Evolutionary conservation across 1,140 invertebrate species (phyloP).

Genomic region (Fopius arisanus): DNA sequence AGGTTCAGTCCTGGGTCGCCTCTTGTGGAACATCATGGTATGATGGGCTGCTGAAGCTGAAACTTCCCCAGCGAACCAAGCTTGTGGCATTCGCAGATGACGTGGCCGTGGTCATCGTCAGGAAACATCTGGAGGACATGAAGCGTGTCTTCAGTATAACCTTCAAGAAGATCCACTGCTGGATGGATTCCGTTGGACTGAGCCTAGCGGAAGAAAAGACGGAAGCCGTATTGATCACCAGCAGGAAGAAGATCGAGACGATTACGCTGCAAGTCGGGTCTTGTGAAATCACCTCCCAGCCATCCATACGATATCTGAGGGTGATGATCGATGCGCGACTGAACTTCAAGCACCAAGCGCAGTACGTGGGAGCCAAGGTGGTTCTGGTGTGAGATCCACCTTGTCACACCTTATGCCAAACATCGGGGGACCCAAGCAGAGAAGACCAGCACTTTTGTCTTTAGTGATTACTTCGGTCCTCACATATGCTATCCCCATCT

Average conservation of each 20-base stretch:
- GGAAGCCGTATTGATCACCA: slow-evolving; percentile 9
- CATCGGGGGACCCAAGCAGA: too few species aligned
- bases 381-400: slow-evolving; percentile 2
- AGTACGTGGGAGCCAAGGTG: slow-evolving; percentile 7
- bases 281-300: slow-evolving; percentile 23
- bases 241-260: not conserved
- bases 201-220: slow-evolving; percentile 13
- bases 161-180: slow-evolving; percentile 4
- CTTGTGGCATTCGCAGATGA: not conserved
- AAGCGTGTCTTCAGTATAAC: not conserved
- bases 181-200: slow-evolving; percentile 9
- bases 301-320: slow-evolving; percentile 22
- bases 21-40: not conserved
- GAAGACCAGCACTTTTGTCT: too few species aligned
- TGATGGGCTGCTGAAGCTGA: not conserved
- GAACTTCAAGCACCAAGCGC: slow-evolving; percentile 20
- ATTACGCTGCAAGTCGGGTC: not conserved
- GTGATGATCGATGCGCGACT: slow-evolving; percentile 27
- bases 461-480: too few species aligned
- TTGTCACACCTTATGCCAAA: slow-evolving; percentile 15
- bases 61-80: not conserved
- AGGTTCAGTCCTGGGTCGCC: not conserved
- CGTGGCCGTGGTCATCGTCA: too few species aligned
- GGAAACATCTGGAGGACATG: not conserved
- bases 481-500: too few species aligned